Percentiles rank a stretch among this genome's conserved stretches.
Conservation (phyloP, 2,888 invertebrate genomes). For the Trisateles emortualis region DNA sequence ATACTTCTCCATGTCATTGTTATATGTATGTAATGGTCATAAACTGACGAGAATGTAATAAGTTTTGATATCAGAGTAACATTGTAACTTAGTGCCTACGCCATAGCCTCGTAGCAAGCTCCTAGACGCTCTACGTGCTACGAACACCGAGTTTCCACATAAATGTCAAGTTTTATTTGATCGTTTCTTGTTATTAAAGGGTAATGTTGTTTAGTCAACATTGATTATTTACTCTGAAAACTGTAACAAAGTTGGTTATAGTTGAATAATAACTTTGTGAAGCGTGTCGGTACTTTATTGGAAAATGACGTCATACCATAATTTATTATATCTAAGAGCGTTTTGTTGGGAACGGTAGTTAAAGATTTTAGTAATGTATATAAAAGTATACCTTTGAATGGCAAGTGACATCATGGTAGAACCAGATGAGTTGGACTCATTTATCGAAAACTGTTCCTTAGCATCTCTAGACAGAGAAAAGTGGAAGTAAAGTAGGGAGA, state of each 20-base stretch:
- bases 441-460: too few species aligned
- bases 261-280: conserved; percentile 21
- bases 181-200: conserved; percentile 44
- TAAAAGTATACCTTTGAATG: too few species aligned
- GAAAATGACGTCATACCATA: not conserved
- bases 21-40: conserved; percentile 35
- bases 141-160: conserved; percentile 43
- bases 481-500: too few species aligned
- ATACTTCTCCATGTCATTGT: conserved; percentile 24
- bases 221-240: conserved; percentile 41
- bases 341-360: too few species aligned
- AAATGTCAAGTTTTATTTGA: conserved; percentile 47
- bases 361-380: too few species aligned
- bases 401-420: too few species aligned
- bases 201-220: conserved; percentile 37
- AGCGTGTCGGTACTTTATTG: not conserved
- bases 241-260: conserved; percentile 29
- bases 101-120: conserved; percentile 42
- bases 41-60: conserved; percentile 50
- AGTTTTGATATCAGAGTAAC: conserved; percentile 53
- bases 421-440: too few species aligned
- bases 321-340: too few species aligned
- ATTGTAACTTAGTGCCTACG: conserved; percentile 51
- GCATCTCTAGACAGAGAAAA: too few species aligned
- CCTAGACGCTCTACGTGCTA: conserved; percentile 41